Percentiles rank a stretch among this genome's conserved stretches.
phyloP scores from a whole-genome alignment of 2,888 invertebrate genomes.

The Macaria liturata region DNA sequence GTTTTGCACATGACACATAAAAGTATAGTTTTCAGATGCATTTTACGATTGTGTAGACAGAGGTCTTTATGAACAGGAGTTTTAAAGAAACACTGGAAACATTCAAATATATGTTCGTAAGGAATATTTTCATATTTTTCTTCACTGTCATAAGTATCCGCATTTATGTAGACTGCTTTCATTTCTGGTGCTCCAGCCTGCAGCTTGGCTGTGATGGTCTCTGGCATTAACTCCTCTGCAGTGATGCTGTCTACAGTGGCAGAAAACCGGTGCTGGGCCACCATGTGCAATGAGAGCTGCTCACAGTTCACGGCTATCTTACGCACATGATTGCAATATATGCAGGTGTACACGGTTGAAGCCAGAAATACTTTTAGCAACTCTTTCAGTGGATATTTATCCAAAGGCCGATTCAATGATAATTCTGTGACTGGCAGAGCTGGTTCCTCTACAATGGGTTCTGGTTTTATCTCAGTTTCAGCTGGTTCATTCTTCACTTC shows the following conservation, averaged over 20 bases:
- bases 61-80: constrained; percentile 92
- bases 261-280: constrained; percentile 91
- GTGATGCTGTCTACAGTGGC: constrained; percentile 90
- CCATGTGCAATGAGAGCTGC: constrained; percentile 90
- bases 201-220: constrained; percentile 87
- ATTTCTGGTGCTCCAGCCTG: constrained; percentile 84
- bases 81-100: constrained; percentile 92
- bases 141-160: constrained; percentile 86
- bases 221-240: constrained; percentile 88
- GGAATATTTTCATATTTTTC: constrained; percentile 81
- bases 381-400: constrained; percentile 88
- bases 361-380: constrained; percentile 89
- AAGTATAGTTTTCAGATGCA: constrained; percentile 92
- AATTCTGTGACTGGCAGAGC: constrained; percentile 88
- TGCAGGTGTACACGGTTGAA: constrained; percentile 87
- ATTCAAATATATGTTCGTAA: constrained; percentile 89
- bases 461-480: constrained; percentile 50
- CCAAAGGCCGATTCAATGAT: constrained; percentile 88
- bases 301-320: constrained; percentile 93
- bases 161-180: constrained; percentile 87
- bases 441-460: constrained; percentile 63
- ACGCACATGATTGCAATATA: constrained; percentile 93
- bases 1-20: constrained; percentile 94
- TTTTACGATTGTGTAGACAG: constrained; percentile 92
- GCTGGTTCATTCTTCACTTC: constrained; percentile 63